A percentile compares a stretch with the other conserved stretches of the same genome.
Evolutionary conservation across 2,113 vertebrate genomes (phyloP).

Genomic region (Willisornis vidua): DNA sequence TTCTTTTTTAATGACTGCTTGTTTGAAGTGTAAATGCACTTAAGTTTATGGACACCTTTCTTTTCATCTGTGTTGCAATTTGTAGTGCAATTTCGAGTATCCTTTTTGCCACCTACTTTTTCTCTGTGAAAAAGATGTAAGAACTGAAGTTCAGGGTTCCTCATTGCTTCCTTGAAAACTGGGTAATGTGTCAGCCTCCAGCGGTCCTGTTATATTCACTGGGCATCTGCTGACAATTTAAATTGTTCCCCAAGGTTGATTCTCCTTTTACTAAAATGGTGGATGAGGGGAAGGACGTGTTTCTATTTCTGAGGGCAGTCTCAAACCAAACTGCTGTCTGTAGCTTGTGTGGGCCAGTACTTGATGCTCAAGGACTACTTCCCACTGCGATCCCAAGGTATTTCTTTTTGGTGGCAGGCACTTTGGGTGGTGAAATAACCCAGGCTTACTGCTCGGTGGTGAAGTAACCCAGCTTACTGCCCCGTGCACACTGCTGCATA

Average conservation of each 20-base stretch:
- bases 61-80: not conserved
- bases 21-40: not conserved
- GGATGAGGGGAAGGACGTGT: not conserved
- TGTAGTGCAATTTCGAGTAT: not conserved
- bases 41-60: not conserved
- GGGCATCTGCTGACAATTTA: not conserved
- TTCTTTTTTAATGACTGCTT: not conserved
- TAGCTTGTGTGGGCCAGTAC: not conserved
- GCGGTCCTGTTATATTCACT: not conserved
- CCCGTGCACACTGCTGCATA: not conserved
- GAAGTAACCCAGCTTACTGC: not conserved
- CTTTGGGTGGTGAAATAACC: not conserved
- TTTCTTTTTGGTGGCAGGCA: not conserved
- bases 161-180: not conserved
- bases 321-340: not conserved
- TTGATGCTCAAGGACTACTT: not conserved
- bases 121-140: not conserved
- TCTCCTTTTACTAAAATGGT: not conserved
- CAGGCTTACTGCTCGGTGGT: not conserved
- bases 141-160: not conserved
- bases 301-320: not conserved
- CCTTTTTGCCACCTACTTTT: not conserved
- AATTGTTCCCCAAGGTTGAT: not conserved
- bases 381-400: not conserved
- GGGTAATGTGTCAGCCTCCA: not conserved